Base-by-base conservation (phyloP, 2,797 vertebrate species). In the Trematomus bernacchii region DNA sequence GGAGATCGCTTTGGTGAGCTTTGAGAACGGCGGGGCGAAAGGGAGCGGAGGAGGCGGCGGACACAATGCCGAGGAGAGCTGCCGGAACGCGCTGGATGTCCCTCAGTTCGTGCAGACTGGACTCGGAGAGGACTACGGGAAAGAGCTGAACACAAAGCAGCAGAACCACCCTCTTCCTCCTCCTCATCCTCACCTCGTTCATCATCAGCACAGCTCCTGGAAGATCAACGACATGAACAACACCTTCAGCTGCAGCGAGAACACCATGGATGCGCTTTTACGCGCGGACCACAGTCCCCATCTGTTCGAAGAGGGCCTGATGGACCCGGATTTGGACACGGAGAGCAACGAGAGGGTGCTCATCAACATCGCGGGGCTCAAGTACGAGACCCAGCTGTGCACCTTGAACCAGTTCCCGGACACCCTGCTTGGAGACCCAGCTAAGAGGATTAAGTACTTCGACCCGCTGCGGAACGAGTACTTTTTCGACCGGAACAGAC, bases 391-490 rank as follows among this genome's bases (percentile, higher is more conserved):
- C 1, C 97, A 97, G 90, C 92, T 98, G 87, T 95, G 96, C 10
- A 99, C 98, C 21, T 93, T 99, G 58, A 97, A 95, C 88, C 98
- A 97, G 93, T 99, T 99, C 90, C 98, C 98, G 0, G 93, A 98
- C 71, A 99, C 97, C 7, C 87, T 99, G 15, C 91, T 99, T 54
- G 98, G 98, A 1, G 97, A 99, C 85, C 98, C 98, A 0, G 92
- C 94, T 40, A 97, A 97, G 85, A 95, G 98, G 77, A 96, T 99
- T 57, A 97, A 96, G 63, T 98, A 97, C 94, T 99, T 99, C 10
- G 98, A 99, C 86, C 98, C 98, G 0, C 95, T 99, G 42, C 94
- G 97, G 72, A 98, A 99, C 72, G 98, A 99, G 91, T 99, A 99
- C 91, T 99, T 99, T 82, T 99, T 99, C 33, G 98, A 99, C 85